Conservation (phyloP, 2,797 vertebrate species). For the Pipistrellus nathusii region DNA sequence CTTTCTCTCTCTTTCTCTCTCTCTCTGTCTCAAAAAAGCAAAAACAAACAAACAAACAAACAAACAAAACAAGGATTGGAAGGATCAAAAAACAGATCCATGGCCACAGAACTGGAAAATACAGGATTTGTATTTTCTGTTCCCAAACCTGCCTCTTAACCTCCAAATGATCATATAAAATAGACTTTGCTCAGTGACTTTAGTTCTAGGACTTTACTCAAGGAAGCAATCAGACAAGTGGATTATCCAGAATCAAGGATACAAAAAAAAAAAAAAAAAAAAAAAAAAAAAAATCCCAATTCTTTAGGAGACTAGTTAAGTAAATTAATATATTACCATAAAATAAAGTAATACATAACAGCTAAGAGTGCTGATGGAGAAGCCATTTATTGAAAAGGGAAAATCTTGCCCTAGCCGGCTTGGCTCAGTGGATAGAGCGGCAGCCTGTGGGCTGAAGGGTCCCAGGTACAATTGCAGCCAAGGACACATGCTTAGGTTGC, state of each 20-base stretch:
- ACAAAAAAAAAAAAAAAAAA: neutral
- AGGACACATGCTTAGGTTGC: too few relatives aligned
- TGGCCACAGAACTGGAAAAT: neutral
- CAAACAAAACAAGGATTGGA: neutral
- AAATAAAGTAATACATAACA: neutral
- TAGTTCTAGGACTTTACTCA: slow-evolving; percentile 14
- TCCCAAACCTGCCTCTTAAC: neutral
- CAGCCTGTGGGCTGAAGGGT: too few relatives aligned
- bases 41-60: neutral
- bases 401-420: neutral
- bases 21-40: neutral
- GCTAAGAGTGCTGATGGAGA: neutral
- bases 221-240: neutral
- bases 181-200: neutral
- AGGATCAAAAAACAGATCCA: neutral
- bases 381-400: slow-evolving; percentile 44
- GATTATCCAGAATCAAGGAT: neutral
- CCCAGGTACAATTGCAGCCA: too few relatives aligned
- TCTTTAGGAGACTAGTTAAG: slow-evolving; percentile 22
- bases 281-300: neutral
- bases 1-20: neutral
- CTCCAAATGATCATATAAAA: neutral
- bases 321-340: neutral
- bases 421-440: too few relatives aligned
- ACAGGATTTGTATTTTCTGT: neutral